Evolutionary conservation across 2,888 invertebrate species (phyloP).

Genomic region (Yponomeuta cagnagella): DNA sequence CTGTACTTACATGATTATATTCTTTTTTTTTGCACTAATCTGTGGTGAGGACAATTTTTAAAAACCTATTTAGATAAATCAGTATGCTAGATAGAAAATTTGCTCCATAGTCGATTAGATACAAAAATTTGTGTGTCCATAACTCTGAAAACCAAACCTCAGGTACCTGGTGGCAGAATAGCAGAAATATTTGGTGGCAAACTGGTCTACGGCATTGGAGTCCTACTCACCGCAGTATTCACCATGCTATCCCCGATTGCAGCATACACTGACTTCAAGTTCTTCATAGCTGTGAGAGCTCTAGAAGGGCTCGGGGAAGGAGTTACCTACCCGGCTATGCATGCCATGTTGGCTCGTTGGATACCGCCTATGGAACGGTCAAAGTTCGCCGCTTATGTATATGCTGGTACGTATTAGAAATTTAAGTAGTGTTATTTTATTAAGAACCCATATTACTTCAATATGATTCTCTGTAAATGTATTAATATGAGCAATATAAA

Average conservation of each 20-base stretch:
- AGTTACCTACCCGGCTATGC: slow-evolving; percentile 96
- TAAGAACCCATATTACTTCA: background rate
- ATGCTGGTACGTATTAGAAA: slow-evolving; percentile 77
- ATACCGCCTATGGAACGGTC: slow-evolving; percentile 94
- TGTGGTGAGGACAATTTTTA: no score
- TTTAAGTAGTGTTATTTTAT: slow-evolving; percentile 5
- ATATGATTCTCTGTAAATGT: no score
- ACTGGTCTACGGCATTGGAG: slow-evolving; percentile 87
- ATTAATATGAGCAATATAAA: no score
- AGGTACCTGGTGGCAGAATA: slow-evolving; percentile 85
- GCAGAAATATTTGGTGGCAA: slow-evolving; percentile 94
- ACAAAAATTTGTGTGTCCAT: no score
- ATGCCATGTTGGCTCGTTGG: slow-evolving; percentile 94
- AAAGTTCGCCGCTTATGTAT: slow-evolving; percentile 91
- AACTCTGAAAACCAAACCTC: background rate
- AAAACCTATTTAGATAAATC: no score
- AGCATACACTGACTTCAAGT: slow-evolving; percentile 79
- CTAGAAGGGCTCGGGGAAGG: slow-evolving; percentile 92
- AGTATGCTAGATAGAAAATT: no score
- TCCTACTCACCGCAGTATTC: slow-evolving; percentile 86
- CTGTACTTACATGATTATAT: no score
- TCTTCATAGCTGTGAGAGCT: slow-evolving; percentile 84
- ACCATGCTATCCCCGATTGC: slow-evolving; percentile 90
- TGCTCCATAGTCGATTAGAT: no score
- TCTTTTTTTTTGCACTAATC: no score